These are phyloP conservation scores for Alaudala cheleensis DNA, from an alignment of 2,113 vertebrate species.

Conservation along the genomic window DNA sequence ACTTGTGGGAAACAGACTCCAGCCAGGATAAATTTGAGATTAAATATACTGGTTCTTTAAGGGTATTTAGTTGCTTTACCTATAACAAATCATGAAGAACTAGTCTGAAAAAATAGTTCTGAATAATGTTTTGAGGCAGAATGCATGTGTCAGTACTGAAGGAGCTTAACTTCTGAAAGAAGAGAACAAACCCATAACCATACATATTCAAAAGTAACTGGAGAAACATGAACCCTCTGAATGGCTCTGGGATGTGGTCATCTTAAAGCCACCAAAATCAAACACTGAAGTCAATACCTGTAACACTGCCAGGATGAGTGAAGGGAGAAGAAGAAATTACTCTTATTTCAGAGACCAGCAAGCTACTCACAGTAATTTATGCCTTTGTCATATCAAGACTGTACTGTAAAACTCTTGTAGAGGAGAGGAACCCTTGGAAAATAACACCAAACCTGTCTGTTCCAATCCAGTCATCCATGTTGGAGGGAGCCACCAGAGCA, in stretches of 20 bases:
- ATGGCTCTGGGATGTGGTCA: not conserved
- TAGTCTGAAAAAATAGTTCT: not conserved
- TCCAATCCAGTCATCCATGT: not conserved
- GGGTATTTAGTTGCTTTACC: not conserved
- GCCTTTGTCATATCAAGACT: not conserved
- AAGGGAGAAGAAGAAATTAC: not conserved
- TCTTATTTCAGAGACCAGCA: not conserved
- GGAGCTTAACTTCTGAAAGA: not conserved
- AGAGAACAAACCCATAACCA: not conserved
- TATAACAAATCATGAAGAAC: not conserved
- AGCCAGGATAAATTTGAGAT: not conserved
- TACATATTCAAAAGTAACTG: not conserved
- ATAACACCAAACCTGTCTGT: not conserved
- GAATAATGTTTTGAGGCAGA: not conserved
- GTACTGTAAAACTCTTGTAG: not conserved
- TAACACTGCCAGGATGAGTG: not conserved
- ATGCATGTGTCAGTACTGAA: not conserved
- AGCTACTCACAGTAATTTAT: not conserved
- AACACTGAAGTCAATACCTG: not conserved
- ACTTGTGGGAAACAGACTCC: not conserved
- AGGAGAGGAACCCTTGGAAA: not conserved
- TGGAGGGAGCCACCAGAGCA: not conserved
- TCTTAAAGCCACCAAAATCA: not conserved
- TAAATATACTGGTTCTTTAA: not conserved
- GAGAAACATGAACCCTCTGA: not conserved